Evolutionary conservation across 1,140 invertebrate species (phyloP).

Genomic region (Zaprionus gabonicus): DNA sequence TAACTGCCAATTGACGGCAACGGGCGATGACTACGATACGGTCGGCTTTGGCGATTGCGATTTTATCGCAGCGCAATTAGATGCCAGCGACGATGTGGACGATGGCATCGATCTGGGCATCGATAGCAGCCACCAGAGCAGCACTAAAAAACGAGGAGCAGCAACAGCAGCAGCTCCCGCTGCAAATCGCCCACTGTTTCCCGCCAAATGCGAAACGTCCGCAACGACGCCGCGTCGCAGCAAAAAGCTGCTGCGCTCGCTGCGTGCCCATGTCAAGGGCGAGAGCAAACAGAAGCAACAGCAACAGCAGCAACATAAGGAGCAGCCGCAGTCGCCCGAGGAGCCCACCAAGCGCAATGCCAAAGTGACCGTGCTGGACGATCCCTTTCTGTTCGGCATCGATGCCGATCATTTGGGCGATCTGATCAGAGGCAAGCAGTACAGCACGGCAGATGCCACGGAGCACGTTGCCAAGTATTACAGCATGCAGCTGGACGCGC

Average conservation of each 20-base stretch:
- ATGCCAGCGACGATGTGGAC: slow-evolving; percentile 77
- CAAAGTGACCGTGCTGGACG: slow-evolving; percentile 78
- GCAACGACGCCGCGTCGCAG: slow-evolving; percentile 58
- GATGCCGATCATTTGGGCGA: slow-evolving; percentile 80
- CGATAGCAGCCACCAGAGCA: slow-evolving; percentile 36
- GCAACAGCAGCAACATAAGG: slow-evolving; percentile 15
- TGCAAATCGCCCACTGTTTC: slow-evolving; percentile 65
- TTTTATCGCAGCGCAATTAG: slow-evolving; percentile 84
- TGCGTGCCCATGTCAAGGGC: slow-evolving; percentile 65
- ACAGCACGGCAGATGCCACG: slow-evolving; percentile 53
- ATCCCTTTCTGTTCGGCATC: slow-evolving; percentile 84
- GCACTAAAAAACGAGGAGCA: slow-evolving; percentile 9
- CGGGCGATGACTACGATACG: slow-evolving; percentile 69
- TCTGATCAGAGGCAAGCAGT: slow-evolving; percentile 70
- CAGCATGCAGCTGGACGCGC: slow-evolving; percentile 42
- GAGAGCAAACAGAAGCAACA: slow-evolving; percentile 38
- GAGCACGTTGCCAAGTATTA: slow-evolving; percentile 73
- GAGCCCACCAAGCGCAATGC: slow-evolving; percentile 75
- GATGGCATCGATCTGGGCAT: slow-evolving; percentile 74
- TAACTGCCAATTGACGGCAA: slow-evolving; percentile 57
- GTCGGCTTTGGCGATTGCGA: slow-evolving; percentile 66
- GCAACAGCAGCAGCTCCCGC: slow-evolving; percentile 6
- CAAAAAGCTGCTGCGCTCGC: slow-evolving; percentile 76
- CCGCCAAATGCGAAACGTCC: slow-evolving; percentile 57
- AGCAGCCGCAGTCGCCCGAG: slow-evolving; percentile 3